These are phyloP conservation scores for Gobio gobio DNA, from an alignment of 2,113 vertebrate genomes.

Conservation along the genomic window DNA sequence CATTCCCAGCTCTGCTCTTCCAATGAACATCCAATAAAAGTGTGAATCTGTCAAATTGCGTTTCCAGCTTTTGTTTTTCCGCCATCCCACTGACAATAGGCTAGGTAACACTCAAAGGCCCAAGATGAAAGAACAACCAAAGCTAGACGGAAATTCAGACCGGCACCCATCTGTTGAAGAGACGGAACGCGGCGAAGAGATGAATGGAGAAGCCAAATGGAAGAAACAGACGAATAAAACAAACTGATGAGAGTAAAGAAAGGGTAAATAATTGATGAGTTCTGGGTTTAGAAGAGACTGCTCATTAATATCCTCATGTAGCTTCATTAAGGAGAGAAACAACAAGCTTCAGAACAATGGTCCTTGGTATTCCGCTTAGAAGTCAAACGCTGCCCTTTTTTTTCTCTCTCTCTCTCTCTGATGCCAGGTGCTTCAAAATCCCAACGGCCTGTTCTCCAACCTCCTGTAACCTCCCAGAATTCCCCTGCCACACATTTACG, in stretches of 20 bases:
- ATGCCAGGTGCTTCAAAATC: constrained; percentile 72
- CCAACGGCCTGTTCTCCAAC: constrained; percentile 60
- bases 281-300: constrained; percentile 73
- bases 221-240: constrained; percentile 66
- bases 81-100: neutral
- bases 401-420: constrained; percentile 45
- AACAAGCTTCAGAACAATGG: constrained; percentile 60
- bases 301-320: constrained; percentile 83
- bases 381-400: constrained; percentile 43
- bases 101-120: constrained; percentile 32
- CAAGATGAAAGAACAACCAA: constrained; percentile 33
- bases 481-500: constrained; percentile 78
- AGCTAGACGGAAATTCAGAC: constrained; percentile 42
- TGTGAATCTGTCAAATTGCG: constrained; percentile 20
- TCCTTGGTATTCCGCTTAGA: constrained; percentile 74
- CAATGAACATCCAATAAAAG: constrained; percentile 6
- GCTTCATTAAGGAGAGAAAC: constrained; percentile 82
- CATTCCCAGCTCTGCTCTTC: constrained; percentile 1
- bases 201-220: constrained; percentile 17
- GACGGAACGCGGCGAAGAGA: constrained; percentile 58
- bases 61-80: neutral
- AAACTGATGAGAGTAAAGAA: constrained; percentile 71
- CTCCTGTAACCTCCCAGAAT: constrained; percentile 64
- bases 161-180: constrained; percentile 65
- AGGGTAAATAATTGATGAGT: constrained; percentile 85